These are phyloP conservation scores for Jacana jacana DNA, from an alignment of 2,113 vertebrate genomes.

Conservation along the genomic window DNA sequence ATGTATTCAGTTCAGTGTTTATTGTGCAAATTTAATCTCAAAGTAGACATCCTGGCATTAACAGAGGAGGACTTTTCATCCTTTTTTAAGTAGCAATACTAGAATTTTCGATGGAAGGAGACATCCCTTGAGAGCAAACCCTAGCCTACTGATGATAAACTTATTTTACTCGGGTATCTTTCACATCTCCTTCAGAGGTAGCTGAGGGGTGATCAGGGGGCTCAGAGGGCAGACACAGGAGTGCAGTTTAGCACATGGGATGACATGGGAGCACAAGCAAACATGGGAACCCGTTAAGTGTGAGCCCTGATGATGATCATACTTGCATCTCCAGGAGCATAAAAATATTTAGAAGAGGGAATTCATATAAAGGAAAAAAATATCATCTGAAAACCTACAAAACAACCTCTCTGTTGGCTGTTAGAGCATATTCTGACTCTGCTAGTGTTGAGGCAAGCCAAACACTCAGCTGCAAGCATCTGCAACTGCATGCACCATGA, in stretches of 20 bases:
- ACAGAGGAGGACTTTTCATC: not conserved
- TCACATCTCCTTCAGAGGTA: too few species aligned
- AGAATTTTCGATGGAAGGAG: not conserved
- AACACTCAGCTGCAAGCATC: not conserved
- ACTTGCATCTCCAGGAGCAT: not conserved
- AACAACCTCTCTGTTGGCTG: not conserved
- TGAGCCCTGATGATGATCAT: not conserved
- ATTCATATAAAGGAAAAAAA: not conserved
- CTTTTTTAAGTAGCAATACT: too few species aligned
- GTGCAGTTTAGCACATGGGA: fast-evolving
- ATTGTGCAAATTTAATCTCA: conserved; percentile 1
- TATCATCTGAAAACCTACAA: not conserved
- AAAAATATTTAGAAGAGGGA: not conserved
- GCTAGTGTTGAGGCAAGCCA: fast-evolving
- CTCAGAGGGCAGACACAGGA: fast-evolving
- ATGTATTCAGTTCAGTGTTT: conserved; percentile 8
- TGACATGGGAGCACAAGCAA: not conserved
- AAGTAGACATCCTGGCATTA: not conserved
- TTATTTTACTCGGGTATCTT: not conserved
- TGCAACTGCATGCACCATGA: not conserved
- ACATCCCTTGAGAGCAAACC: not conserved
- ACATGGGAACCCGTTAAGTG: fast-evolving
- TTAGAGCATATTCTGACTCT: not conserved
- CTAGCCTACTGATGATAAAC: not conserved
- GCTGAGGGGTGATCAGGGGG: not conserved